Percentiles rank a stretch among this genome's conserved stretches.
These are phyloP conservation scores for Eucera pruinosa DNA, from an alignment of 2,888 invertebrate species.

Conservation along the genomic window DNA sequence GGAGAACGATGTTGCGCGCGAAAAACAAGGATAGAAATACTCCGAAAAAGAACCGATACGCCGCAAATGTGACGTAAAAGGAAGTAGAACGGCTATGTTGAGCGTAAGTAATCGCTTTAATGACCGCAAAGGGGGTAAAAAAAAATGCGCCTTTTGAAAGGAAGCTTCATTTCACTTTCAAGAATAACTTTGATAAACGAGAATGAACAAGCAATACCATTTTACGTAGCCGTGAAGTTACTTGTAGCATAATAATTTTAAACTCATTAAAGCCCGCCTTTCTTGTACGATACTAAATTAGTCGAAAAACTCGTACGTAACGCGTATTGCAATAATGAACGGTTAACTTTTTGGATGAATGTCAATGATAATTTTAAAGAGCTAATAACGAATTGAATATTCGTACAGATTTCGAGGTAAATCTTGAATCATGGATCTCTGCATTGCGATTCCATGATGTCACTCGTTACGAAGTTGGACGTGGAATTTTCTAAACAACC, in stretches of 20 bases:
- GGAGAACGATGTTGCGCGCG: neutral
- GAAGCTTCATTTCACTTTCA: neutral
- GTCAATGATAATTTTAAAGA: neutral
- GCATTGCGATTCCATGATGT: constrained; percentile 44
- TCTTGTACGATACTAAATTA: too few relatives aligned
- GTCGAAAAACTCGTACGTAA: too few relatives aligned
- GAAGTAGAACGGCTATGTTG: constrained; percentile 26
- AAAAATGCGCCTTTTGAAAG: neutral
- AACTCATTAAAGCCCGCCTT: too few relatives aligned
- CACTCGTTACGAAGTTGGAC: constrained; percentile 15
- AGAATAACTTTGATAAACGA: neutral
- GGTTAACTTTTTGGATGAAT: too few relatives aligned
- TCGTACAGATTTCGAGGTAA: constrained; percentile 6
- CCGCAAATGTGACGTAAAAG: constrained; percentile 38
- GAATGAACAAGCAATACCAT: neutral
- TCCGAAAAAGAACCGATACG: constrained; percentile 16
- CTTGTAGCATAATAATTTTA: too few relatives aligned
- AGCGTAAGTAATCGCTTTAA: constrained; percentile 19
- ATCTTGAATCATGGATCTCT: constrained; percentile 32
- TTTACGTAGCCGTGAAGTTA: neutral
- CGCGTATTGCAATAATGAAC: too few relatives aligned
- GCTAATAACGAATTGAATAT: neutral
- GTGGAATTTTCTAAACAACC: neutral
- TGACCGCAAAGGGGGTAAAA: neutral
- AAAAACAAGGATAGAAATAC: neutral